Evolutionary conservation across 2,797 vertebrate genomes (phyloP).

Genomic region (Numenius phaeopus): DNA sequence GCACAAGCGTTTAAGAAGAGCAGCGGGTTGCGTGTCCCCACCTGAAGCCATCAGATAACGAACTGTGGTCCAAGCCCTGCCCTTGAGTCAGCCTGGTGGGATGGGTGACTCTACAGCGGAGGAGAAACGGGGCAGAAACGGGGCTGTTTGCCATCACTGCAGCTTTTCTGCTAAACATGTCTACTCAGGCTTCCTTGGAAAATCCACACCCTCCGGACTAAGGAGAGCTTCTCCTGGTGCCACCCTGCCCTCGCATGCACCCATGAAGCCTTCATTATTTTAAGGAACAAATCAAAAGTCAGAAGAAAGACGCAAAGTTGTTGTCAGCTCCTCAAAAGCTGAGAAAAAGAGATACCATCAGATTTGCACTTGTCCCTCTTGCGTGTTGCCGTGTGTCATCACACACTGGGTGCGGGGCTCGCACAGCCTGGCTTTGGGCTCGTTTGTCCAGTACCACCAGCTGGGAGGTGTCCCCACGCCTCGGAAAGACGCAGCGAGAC

Average conservation of each 20-base stretch:
- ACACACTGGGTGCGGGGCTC: neutral
- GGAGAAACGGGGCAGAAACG: neutral
- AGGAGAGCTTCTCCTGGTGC: neutral
- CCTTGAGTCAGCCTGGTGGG: neutral
- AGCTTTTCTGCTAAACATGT: neutral
- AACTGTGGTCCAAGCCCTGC: neutral
- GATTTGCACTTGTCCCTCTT: neutral
- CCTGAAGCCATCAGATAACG: neutral
- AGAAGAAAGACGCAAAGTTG: neutral
- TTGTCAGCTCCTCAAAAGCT: neutral
- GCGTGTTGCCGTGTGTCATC: neutral
- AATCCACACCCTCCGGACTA: neutral
- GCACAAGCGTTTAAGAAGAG: neutral
- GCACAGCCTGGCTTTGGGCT: neutral
- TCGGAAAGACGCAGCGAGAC: neutral
- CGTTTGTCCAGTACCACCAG: neutral
- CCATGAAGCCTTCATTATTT: neutral
- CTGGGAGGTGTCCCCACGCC: neutral
- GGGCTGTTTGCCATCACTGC: neutral
- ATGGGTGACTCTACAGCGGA: neutral
- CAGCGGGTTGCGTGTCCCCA: neutral
- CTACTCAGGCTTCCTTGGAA: neutral
- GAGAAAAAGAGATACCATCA: neutral
- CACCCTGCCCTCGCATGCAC: neutral
- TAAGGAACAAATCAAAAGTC: neutral